These are phyloP conservation scores for Pilophorus perplexus DNA, from an alignment of 2,888 invertebrate genomes.

Conservation along the genomic window DNA sequence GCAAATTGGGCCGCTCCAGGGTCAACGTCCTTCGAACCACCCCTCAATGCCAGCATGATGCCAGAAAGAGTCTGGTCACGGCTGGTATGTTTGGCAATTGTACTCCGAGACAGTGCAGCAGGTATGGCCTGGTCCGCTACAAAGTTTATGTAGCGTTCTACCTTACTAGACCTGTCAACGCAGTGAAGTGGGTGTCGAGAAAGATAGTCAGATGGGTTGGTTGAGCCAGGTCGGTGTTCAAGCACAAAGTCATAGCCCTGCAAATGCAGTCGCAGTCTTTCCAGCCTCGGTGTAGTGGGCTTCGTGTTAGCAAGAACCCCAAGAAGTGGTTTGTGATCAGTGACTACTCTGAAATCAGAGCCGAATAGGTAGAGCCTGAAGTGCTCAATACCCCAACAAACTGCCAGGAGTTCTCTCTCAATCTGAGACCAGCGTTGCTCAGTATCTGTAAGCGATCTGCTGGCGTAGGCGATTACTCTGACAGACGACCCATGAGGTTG, in stretches of 20 bases:
- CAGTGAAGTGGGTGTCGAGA: neutral
- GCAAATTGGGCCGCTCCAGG: neutral
- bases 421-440: constrained; percentile 3
- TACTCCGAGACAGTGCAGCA: neutral
- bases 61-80: neutral
- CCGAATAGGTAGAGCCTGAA: neutral
- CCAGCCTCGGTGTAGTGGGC: neutral
- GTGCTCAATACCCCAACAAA: neutral
- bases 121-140: neutral
- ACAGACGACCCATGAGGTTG: neutral
- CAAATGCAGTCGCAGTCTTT: neutral
- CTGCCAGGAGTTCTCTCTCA: neutral
- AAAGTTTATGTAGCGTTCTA: too few relatives aligned
- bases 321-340: constrained; percentile 16
- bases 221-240: neutral
- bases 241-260: constrained; percentile 10
- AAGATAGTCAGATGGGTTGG: neutral
- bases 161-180: neutral
- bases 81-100: neutral
- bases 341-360: neutral
- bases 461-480: neutral
- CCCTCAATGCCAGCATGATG: neutral
- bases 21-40: neutral
- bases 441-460: neutral
- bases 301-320: neutral